Percentiles rank a stretch among this genome's conserved stretches.
Evolutionary conservation across 2,797 vertebrate species (phyloP).

Genomic region (Gobio occitaniae): DNA sequence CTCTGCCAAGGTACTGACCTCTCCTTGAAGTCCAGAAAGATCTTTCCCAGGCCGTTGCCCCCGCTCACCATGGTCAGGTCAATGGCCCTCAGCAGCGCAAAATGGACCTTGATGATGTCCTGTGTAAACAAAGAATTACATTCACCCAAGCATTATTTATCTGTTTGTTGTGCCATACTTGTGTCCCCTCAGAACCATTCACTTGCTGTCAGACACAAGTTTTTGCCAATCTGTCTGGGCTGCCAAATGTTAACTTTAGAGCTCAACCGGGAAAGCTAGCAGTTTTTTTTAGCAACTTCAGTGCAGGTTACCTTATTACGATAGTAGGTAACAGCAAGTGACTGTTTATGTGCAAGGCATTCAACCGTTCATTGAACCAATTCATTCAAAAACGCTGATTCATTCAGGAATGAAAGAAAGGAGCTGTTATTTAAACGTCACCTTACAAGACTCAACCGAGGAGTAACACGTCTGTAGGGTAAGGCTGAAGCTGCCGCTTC

Average conservation of each 20-base stretch:
- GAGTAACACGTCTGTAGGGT: no score
- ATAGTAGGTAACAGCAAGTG: no score
- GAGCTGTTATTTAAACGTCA: no score
- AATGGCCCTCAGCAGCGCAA: slow-evolving; percentile 89
- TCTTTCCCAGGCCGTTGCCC: slow-evolving; percentile 89
- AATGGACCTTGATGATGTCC: slow-evolving; percentile 95
- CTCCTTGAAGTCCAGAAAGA: slow-evolving; percentile 97
- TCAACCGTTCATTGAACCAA: no score
- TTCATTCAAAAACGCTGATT: no score
- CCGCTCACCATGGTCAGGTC: slow-evolving; percentile 90
- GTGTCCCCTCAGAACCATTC: neutral
- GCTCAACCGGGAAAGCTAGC: no score
- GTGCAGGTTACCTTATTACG: no score
- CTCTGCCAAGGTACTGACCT: slow-evolving; percentile 77
- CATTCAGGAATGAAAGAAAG: no score
- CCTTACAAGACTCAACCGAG: no score
- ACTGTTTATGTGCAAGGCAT: no score
- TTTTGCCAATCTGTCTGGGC: neutral
- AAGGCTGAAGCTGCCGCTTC: no score
- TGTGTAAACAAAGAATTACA: slow-evolving; percentile 62
- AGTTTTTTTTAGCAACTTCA: no score
- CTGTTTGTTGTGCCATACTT: neutral
- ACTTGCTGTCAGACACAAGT: neutral
- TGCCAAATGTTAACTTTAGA: neutral
- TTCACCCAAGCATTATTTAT: neutral